Base-by-base conservation (phyloP, 2,797 vertebrate species). In the Rallus crepitans region DNA sequence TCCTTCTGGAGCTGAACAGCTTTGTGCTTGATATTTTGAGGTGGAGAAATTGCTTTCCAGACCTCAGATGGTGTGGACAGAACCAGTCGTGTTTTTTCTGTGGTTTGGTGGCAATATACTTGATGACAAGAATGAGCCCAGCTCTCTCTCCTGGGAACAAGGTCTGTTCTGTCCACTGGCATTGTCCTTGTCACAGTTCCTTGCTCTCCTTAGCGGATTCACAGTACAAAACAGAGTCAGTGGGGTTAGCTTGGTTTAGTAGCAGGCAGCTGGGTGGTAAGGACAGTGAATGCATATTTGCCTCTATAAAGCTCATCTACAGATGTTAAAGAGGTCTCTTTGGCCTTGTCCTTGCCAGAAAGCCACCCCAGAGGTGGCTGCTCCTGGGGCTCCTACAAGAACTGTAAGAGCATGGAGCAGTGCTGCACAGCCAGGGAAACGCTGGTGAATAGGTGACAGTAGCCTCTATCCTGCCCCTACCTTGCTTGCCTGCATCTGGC, bases 321-420 rank as follows among this genome's bases (percentile, higher is more conserved):
- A 71, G 37, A 57, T 68, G n/a, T 42, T 82, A 56, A 61, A 88
- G 50, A 84, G 35, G 5, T 89, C n/a, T 82, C 4, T 76, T 76
- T 27, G 57, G 37, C 75, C 40, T 76, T 80, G 18, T 53, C n/a
- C 31, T 73, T 3, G 0, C 53, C 50, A 73, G 69, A 85, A 82
- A 70, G 68, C 64, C 21, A 33, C 24, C 53, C 27, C 39, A 77
- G 90, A 72, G 39, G 18, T 68, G 73, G 25, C 63, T 75, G 72
- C 45, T 90, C 6, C 30, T 53, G 31, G n/a, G 33, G 37, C 24
- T 93, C 7, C 40, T 81, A 3, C 0, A 3, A 61, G 61, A 86
- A 64, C 11, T 2, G 8, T 59, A 39, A 50, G 64, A 75, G 37
- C 2, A 0, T 47, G 0, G 6, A 23, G 5, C 3, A 1, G 42